Evolutionary conservation across 92 coral and sea anemone genomes (phyloP), one percentile per base, ranked within the genome.

Genomic region (Parazoanthus atlanticus): DNA sequence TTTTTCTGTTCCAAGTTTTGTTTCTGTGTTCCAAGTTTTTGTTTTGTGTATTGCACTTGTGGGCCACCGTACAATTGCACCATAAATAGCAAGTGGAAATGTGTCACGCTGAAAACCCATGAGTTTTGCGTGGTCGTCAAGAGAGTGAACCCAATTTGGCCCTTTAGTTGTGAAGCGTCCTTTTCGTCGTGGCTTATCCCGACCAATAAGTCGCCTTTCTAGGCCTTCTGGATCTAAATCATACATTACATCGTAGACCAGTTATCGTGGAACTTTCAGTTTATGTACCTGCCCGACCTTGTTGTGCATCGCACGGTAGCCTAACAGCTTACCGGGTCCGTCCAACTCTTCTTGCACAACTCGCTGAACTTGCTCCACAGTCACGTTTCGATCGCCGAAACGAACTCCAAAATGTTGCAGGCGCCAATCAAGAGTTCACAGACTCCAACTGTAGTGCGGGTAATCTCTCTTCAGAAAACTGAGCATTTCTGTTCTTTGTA

Each of bases 381-480:
- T 49, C n/a, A n/a, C n/a, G n/a, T n/a, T n/a, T n/a, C n/a, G n/a
- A n/a, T n/a, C n/a, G n/a, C n/a, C n/a, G n/a, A n/a, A n/a, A n/a
- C n/a, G n/a, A n/a, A n/a, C n/a, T n/a, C n/a, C n/a, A n/a, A n/a
- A n/a, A n/a, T n/a, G n/a, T n/a, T n/a, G n/a, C n/a, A n/a, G n/a
- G n/a, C n/a, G n/a, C n/a, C n/a, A n/a, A n/a, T n/a, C 70, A 79
- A 15, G 34, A 41, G 41, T 38, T 61, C 49, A 46, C 86, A n/a
- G n/a, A n/a, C n/a, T 81, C 74, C 86, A 81, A 28, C 46, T 67
- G 74, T 81, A 58, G 49, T 81, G 74, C 36, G 74, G 74, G 64
- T 61, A 81, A 67, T 81, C 54, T 38, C 86, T 61, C 31, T 80
- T 65, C 85, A 52, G 69, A 80, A 80, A 80, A 80, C 85, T 80